phyloP scores from a whole-genome alignment of 2,797 vertebrate genomes.

The Sitta carolinensis region DNA sequence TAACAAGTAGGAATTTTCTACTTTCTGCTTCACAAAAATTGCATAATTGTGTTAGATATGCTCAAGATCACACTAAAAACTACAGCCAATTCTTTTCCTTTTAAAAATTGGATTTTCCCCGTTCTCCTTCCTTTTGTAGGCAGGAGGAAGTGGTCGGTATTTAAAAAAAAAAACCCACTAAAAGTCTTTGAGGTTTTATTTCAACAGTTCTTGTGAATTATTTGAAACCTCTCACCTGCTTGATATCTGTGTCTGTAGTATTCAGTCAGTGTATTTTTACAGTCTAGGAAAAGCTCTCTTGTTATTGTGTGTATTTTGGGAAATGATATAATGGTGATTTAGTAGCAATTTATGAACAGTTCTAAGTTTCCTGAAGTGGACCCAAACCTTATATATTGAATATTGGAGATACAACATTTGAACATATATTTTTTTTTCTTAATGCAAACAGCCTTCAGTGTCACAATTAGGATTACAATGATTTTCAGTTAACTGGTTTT shows the following conservation, averaged over 20 bases:
- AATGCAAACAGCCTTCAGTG: not conserved
- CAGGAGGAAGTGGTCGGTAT: not conserved
- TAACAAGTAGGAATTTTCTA: not conserved
- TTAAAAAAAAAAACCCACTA: not conserved
- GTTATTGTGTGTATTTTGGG: not conserved
- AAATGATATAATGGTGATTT: not conserved
- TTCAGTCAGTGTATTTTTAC: not conserved
- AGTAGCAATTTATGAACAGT: not conserved
- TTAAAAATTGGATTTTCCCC: rapidly evolving
- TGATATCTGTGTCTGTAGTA: not conserved
- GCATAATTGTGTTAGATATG: not conserved
- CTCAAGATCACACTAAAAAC: not conserved
- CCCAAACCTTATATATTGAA: rapidly evolving
- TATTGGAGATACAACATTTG: not conserved
- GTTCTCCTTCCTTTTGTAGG: not conserved
- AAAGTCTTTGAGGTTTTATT: not conserved
- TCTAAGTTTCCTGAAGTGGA: not conserved
- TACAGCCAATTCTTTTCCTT: not conserved
- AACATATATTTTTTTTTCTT: not conserved
- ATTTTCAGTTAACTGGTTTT: not conserved
- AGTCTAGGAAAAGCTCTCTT: not conserved
- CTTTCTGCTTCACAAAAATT: not conserved
- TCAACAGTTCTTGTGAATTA: not conserved
- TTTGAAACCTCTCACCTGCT: not conserved
- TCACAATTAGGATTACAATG: not conserved